Conservation (phyloP, 2,888 invertebrate species). For the Cataglyphis albicans region DNA sequence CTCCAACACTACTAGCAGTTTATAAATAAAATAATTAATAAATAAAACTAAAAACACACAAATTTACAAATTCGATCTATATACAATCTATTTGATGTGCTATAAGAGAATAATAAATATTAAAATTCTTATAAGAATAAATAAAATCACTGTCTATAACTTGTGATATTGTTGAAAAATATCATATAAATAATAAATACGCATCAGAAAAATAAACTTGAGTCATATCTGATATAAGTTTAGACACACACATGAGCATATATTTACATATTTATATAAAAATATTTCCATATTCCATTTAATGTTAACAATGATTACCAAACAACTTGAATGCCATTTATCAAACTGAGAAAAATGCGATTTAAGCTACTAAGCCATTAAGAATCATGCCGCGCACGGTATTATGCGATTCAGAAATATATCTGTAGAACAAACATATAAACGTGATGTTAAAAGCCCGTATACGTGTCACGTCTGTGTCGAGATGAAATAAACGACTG, state of each 20-base stretch:
- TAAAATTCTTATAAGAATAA: background rate
- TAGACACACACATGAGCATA: background rate
- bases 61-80: background rate
- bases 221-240: slow-evolving; percentile 4
- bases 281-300: background rate
- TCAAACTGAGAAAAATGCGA: background rate
- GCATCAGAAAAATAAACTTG: slow-evolving; percentile 9
- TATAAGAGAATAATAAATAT: background rate
- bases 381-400: background rate
- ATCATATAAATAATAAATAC: background rate
- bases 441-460: background rate
- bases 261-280: background rate
- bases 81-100: background rate
- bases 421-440: background rate
- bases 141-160: background rate
- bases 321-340: background rate
- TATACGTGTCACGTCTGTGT: background rate
- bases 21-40: background rate
- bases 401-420: background rate
- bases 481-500: background rate
- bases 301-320: slow-evolving; percentile 6
- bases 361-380: background rate
- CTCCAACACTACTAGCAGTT: background rate
- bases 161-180: background rate
- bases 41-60: background rate